Percentiles rank a stretch among this genome's conserved stretches.
Conservation (phyloP, 2,113 vertebrate genomes). For the Atractosteus spatula region DNA sequence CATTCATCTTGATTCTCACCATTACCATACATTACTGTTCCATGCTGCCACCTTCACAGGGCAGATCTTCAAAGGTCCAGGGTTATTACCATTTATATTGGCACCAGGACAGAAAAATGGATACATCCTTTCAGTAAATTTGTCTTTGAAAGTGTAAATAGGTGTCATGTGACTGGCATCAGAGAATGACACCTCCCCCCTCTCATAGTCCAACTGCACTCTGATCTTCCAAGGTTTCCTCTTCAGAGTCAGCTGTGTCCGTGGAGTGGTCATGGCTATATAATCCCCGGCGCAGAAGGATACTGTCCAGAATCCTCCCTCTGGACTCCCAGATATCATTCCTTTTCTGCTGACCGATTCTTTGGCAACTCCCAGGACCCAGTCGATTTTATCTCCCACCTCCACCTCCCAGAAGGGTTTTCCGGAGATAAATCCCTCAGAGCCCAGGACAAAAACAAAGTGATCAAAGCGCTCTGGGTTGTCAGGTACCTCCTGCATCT, state of each 20-base stretch:
- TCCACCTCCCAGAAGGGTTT: slow-evolving; percentile 71
- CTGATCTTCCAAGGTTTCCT: slow-evolving; percentile 51
- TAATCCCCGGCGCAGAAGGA: slow-evolving; percentile 60
- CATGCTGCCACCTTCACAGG: slow-evolving; percentile 64
- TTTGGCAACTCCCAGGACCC: slow-evolving; percentile 69
- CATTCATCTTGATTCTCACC: neutral
- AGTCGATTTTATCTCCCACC: slow-evolving; percentile 63
- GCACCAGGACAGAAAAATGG: slow-evolving; percentile 73
- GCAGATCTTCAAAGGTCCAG: slow-evolving; percentile 63
- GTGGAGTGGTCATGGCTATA: slow-evolving; percentile 66
- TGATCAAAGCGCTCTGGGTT: slow-evolving; percentile 69
- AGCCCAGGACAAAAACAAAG: slow-evolving; percentile 68
- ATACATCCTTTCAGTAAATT: slow-evolving; percentile 66
- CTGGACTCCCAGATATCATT: slow-evolving; percentile 59
- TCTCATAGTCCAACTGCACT: slow-evolving; percentile 64
- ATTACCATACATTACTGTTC: slow-evolving; percentile 70
- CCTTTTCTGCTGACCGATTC: slow-evolving; percentile 66
- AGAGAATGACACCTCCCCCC: slow-evolving; percentile 63
- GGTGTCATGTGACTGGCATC: slow-evolving; percentile 53
- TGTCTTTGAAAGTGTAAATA: slow-evolving; percentile 61
- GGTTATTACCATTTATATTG: slow-evolving; percentile 69
- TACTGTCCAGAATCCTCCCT: slow-evolving; percentile 72
- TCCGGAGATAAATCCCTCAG: slow-evolving; percentile 61
- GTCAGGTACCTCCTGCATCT: slow-evolving; percentile 54
- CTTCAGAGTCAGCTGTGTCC: slow-evolving; percentile 39